Percentiles rank a stretch among this genome's conserved stretches.
Conservation (phyloP, 1,140 invertebrate species). For the Pemphigus obesinymphae region DNA sequence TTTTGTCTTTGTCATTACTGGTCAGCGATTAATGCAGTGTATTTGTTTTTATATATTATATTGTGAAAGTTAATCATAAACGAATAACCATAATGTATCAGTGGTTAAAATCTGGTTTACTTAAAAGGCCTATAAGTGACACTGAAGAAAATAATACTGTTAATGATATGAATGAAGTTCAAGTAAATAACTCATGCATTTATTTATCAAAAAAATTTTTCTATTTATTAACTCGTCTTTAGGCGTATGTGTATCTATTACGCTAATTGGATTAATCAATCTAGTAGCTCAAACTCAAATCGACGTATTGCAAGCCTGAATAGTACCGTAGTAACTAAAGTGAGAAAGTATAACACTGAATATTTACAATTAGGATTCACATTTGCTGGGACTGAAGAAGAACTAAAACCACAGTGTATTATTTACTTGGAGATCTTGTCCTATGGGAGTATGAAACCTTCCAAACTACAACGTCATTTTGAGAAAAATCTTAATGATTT, state of each 20-base stretch:
- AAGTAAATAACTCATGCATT: background rate
- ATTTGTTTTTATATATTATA: background rate
- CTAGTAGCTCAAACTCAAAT: too few relatives aligned
- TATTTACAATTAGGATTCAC: too few relatives aligned
- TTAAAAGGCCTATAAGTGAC: background rate
- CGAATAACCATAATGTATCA: too few relatives aligned
- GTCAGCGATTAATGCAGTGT: background rate
- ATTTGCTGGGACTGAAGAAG: too few relatives aligned
- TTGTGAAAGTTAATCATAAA: too few relatives aligned
- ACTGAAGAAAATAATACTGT: background rate
- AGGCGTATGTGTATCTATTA: background rate
- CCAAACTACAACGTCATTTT: too few relatives aligned
- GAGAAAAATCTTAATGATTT: too few relatives aligned
- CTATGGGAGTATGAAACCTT: too few relatives aligned
- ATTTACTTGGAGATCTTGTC: conserved; percentile 31
- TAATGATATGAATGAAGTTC: background rate
- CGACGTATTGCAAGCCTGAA: background rate
- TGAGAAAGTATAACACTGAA: conserved; percentile 18
- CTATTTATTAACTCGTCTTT: background rate
- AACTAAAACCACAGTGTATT: too few relatives aligned
- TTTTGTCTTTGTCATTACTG: too few relatives aligned
- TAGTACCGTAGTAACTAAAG: background rate
- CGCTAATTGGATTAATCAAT: background rate
- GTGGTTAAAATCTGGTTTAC: background rate
- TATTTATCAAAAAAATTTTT: too few relatives aligned